Conservation (phyloP, 2,888 invertebrate genomes). For the Matsumyia berberina region DNA sequence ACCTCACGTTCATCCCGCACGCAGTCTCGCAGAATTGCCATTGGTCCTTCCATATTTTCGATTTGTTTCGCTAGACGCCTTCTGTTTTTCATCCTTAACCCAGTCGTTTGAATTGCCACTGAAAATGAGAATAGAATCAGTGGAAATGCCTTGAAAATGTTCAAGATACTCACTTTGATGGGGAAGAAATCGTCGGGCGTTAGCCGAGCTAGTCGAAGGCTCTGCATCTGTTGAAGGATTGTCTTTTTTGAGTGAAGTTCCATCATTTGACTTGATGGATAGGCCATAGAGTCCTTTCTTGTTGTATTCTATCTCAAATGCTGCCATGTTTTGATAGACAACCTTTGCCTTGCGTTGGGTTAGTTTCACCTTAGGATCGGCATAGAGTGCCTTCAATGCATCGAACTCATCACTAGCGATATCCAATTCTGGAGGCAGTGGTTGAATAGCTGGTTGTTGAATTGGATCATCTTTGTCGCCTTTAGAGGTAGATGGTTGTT, state of each 20-base stretch:
- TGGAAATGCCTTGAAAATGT: conserved; percentile 23
- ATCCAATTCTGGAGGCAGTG: conserved; percentile 83
- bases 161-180: conserved; percentile 84
- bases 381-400: conserved; percentile 89
- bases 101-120: conserved; percentile 80
- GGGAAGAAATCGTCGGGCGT: conserved; percentile 83
- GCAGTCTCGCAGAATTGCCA: conserved; percentile 87
- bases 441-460: neutral
- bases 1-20: conserved; percentile 77
- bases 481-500: conserved; percentile 56
- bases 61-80: conserved; percentile 64
- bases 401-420: conserved; percentile 87
- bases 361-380: conserved; percentile 84
- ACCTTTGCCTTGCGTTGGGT: conserved; percentile 86
- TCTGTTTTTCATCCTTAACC: conserved; percentile 35
- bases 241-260: neutral
- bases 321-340: conserved; percentile 89
- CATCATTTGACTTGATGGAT: conserved; percentile 7
- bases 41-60: conserved; percentile 87
- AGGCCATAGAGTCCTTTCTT: conserved; percentile 81
- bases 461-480: neutral
- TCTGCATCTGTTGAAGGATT: conserved; percentile 52
- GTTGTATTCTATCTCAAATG: conserved; percentile 85
- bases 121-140: conserved; percentile 76
- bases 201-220: conserved; percentile 16